Conservation (phyloP, 2,113 vertebrate species). For the Pelodiscus sinensis region DNA sequence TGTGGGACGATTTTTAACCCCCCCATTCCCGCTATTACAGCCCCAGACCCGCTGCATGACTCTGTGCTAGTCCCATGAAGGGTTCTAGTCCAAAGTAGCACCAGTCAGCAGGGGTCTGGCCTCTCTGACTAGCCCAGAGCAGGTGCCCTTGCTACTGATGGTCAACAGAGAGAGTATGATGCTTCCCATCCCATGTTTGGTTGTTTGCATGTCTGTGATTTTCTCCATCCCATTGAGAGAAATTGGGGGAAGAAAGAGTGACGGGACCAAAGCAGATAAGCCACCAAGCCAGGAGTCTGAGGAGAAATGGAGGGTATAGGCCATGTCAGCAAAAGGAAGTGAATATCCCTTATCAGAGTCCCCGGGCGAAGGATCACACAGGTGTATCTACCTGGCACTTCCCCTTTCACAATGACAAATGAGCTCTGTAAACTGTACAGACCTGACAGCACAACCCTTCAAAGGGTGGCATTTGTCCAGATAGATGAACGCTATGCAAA, state of each 20-base stretch:
- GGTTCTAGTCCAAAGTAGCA: too few relatives aligned
- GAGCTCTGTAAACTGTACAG: background rate
- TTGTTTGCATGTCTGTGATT: background rate
- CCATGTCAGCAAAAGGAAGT: background rate
- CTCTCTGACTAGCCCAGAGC: background rate
- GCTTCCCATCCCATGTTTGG: background rate
- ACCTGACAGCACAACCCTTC: background rate
- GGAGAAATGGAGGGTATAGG: background rate
- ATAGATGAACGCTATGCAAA: background rate
- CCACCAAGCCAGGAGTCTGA: background rate
- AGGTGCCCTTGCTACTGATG: background rate
- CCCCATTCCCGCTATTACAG: too few relatives aligned
- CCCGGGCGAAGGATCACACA: background rate
- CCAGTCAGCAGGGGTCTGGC: background rate
- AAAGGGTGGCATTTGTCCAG: background rate
- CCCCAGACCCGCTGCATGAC: too few relatives aligned
- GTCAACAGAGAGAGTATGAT: background rate
- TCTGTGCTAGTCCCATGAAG: too few relatives aligned
- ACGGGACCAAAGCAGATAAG: background rate
- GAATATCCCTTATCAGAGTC: background rate
- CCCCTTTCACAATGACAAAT: background rate
- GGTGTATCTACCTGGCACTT: background rate
- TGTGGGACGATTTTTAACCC: too few relatives aligned
- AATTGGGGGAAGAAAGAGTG: background rate
- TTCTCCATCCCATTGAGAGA: background rate